A percentile compares a stretch with the other conserved stretches of the same genome.
These are phyloP conservation scores for Saguinus imperator DNA, from an alignment of 2,113 vertebrate genomes.

Conservation along the genomic window DNA sequence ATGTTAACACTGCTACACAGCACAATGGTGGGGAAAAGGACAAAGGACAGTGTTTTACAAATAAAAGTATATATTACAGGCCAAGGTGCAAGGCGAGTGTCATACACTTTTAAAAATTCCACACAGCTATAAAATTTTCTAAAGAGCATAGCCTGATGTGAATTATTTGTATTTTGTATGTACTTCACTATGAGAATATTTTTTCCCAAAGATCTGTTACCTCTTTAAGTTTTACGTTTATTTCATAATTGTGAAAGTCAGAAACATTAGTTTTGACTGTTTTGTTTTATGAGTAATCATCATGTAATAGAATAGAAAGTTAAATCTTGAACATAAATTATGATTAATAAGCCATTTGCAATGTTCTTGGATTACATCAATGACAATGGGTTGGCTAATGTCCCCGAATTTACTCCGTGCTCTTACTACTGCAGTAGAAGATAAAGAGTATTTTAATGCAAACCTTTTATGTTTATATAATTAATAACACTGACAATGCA, in stretches of 20 bases:
- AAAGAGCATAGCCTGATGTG: neutral
- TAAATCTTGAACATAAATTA: neutral
- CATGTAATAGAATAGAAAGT: neutral
- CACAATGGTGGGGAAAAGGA: neutral
- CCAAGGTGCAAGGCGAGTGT: neutral
- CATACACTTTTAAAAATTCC: neutral
- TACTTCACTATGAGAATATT: neutral
- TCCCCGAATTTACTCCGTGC: neutral
- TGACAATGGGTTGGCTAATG: neutral
- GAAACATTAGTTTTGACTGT: neutral
- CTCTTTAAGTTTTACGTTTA: neutral
- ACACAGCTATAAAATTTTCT: neutral
- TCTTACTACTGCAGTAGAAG: neutral
- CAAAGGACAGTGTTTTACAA: neutral
- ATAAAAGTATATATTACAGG: neutral
- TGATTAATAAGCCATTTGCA: neutral
- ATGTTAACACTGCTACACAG: neutral
- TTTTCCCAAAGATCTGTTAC: neutral
- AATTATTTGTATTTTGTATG: neutral
- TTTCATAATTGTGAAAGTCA: neutral
- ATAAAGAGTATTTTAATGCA: constrained; percentile 57
- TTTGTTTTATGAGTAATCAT: neutral
- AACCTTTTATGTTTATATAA: constrained; percentile 70
- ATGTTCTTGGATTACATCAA: neutral
- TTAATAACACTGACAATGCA: constrained; percentile 70